A percentile compares a stretch with the other conserved stretches of the same genome.
Evolutionary conservation across 64 coral and sea anemone genomes (phyloP).

Genomic region (Montipora sp.): DNA sequence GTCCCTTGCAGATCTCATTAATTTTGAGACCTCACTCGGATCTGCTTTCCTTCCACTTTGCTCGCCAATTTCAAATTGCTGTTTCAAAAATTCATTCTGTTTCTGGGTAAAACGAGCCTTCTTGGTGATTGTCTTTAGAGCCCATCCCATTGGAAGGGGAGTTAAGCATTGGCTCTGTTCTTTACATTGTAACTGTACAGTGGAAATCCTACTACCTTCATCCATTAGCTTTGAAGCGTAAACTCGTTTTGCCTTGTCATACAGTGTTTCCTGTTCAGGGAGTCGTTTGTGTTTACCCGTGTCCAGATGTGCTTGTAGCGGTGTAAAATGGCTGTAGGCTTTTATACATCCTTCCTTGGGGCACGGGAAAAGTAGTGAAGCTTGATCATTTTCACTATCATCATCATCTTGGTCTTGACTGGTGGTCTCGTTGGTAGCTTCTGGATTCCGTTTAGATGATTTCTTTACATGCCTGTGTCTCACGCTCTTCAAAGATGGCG

Average conservation of each 20-base stretch:
- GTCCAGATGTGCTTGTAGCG: conserved; percentile 31
- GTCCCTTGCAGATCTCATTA: conserved; percentile 20
- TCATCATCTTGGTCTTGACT: too few relatives aligned
- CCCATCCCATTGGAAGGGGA: conserved; percentile 44
- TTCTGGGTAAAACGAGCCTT: neutral
- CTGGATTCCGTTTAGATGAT: too few relatives aligned
- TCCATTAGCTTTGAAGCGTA: conserved; percentile 54
- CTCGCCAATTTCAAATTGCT: conserved; percentile 51
- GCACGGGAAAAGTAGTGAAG: too few relatives aligned
- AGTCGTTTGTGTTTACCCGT: conserved; percentile 35
- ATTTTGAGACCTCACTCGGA: conserved; percentile 32
- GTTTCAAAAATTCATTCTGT: conserved; percentile 17
- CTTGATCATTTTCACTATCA: too few relatives aligned
- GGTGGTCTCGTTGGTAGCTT: too few relatives aligned
- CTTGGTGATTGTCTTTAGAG: conserved; percentile 33
- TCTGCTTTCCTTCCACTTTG: conserved; percentile 24
- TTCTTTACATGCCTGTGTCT: too few relatives aligned
- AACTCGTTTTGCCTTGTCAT: conserved; percentile 31
- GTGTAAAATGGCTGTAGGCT: too few relatives aligned
- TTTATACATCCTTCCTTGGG: too few relatives aligned
- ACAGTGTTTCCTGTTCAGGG: conserved; percentile 38
- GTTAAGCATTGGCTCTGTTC: too few relatives aligned
- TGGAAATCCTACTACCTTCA: neutral
- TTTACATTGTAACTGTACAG: too few relatives aligned
- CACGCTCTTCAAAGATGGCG: neutral